Evolutionary conservation across 2,113 vertebrate genomes (phyloP).

Genomic region (Lathamus discolor): DNA sequence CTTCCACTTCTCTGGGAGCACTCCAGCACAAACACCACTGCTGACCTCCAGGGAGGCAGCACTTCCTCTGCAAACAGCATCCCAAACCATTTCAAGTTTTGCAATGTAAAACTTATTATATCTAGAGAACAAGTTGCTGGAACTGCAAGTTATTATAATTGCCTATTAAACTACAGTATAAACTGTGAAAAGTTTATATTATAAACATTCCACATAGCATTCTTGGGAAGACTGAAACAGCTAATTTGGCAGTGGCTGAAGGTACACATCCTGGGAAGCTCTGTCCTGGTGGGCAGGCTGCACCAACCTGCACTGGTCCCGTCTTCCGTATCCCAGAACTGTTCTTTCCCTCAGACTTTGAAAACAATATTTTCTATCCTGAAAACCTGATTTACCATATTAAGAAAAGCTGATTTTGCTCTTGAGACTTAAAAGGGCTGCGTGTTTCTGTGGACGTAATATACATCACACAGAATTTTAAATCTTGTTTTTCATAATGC

Average conservation of each 20-base stretch:
- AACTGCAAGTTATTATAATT: background rate
- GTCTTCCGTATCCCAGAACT: background rate
- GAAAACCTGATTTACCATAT: background rate
- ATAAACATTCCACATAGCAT: background rate
- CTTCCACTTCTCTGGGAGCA: accelerated
- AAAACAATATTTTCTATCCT: background rate
- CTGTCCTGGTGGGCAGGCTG: background rate
- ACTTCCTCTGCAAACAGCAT: background rate
- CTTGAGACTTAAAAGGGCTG: background rate
- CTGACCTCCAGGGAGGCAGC: background rate
- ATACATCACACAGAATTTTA: background rate
- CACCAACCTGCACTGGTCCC: background rate
- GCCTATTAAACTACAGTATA: background rate
- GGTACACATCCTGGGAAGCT: accelerated
- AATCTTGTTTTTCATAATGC: background rate
- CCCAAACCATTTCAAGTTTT: background rate
- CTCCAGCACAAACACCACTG: background rate
- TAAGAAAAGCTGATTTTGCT: background rate
- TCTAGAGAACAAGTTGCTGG: background rate
- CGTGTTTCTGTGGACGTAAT: background rate
- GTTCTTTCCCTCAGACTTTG: background rate
- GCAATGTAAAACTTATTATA: background rate
- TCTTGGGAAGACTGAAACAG: background rate
- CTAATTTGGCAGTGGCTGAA: background rate
- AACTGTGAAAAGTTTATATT: background rate